phyloP scores from a whole-genome alignment of 2,113 vertebrate species.

The Prionailurus bengalensis region DNA sequence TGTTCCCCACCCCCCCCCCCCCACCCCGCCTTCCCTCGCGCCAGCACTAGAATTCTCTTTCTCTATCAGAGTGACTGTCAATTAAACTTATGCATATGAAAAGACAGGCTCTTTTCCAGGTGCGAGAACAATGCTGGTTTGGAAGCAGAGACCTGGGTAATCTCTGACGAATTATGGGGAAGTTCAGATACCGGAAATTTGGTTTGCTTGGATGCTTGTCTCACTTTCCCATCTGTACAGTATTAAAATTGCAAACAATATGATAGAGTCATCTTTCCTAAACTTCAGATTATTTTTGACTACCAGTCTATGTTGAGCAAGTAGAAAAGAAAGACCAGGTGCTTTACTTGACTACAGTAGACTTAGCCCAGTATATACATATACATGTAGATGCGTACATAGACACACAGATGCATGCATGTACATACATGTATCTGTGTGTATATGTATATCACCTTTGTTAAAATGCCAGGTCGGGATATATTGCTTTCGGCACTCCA shows the following conservation, averaged over 20 bases:
- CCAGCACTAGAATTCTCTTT: not conserved
- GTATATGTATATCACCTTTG: not conserved
- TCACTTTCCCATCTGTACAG: not conserved
- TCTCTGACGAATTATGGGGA: not conserved
- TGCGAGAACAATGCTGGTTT: not conserved
- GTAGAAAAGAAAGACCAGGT: not conserved
- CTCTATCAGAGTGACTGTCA: not conserved
- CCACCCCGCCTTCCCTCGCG: no score
- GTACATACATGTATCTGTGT: no score
- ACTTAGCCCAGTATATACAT: not conserved
- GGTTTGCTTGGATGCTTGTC: not conserved
- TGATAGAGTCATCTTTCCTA: not conserved
- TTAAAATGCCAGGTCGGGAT: not conserved
- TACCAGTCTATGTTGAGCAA: not conserved
- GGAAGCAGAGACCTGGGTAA: conserved; percentile 1
- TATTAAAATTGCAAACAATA: not conserved
- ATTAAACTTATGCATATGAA: not conserved
- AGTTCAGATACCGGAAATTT: not conserved
- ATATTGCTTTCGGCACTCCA: not conserved
- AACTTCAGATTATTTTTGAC: not conserved
- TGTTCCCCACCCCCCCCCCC: not conserved
- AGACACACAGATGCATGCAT: no score
- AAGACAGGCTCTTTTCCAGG: conserved; percentile 14
- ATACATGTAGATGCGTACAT: not conserved
- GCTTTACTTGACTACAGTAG: not conserved